Conservation (phyloP, 1,140 invertebrate species). For the Myzus persicae region DNA sequence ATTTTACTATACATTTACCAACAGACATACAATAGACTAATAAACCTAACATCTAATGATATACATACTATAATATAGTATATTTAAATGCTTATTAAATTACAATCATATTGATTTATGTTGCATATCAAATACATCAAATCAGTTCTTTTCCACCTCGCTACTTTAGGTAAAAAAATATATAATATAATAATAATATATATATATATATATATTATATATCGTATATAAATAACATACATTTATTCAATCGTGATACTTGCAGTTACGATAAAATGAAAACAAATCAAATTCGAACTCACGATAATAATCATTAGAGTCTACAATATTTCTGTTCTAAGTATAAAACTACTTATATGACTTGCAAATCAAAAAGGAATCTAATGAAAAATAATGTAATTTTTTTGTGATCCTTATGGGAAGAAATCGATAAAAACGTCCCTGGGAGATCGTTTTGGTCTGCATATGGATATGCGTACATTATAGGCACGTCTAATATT, state of each 20-base stretch:
- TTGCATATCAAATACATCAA: background rate
- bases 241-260: background rate
- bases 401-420: background rate
- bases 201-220: background rate
- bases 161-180: constrained; percentile 11
- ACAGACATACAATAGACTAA: background rate
- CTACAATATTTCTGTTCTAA: background rate
- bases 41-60: background rate
- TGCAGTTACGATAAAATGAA: background rate
- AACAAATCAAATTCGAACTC: background rate
- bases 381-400: background rate
- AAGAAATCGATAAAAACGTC: background rate
- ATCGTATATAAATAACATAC: constrained; percentile 8
- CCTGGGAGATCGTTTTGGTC: background rate
- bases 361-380: background rate
- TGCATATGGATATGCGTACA: background rate
- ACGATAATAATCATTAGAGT: background rate
- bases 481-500: background rate
- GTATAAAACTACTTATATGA: background rate
- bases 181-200: background rate
- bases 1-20: constrained; percentile 40
- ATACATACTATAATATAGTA: background rate
- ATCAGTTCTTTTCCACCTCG: constrained; percentile 20
- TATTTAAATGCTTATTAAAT: background rate
- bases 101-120: constrained; percentile 11